Evolutionary conservation across 2,888 invertebrate species (phyloP), one percentile per base, ranked within the genome.

Genomic region (Apantesis nais): DNA sequence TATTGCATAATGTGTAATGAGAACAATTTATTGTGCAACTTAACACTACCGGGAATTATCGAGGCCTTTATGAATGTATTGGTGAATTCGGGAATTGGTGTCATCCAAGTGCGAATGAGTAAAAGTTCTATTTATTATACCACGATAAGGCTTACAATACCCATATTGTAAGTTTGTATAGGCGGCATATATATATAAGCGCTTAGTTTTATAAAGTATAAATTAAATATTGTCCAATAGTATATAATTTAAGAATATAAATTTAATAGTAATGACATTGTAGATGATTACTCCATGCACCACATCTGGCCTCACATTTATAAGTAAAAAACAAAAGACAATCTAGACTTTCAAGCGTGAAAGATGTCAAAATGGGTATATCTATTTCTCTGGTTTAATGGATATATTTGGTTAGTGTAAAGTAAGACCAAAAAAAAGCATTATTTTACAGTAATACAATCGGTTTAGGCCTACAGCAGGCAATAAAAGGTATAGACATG

Each of bases 1-100:
- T 55, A 75, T 85, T 87, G 82, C 83, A 76, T 75, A 85, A 88
- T 79, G 74, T 79, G 70, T 80, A 75, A 74, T 74, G 73, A 77
- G 81, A 83, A 83, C 77, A 75, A 78, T 74, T 73, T 70, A 74
- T 74, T 79, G 70, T 70, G 67, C 72, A 73, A 77, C 68, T 52
- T 61, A 65, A 66, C 37, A 67, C 31, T 77, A 73, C 79, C 68
- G 44, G 70, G 77, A 79, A 79, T 66, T 75, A 72, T 71, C 71
- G 65, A 69, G 55, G n/a, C 48, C 29, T 44, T 61, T 67, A 29
- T 66, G 22, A 25, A 55, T 55, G 25, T 55, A 55, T 55, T 55
- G n/a, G 12, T 12, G 14, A 29, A 55, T 55, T 55, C 1, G 12
- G 22, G 52, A n/a, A 52, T n/a, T n/a, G 52, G 8, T 55, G 25